Evolutionary conservation across 1,140 invertebrate species (phyloP).

Genomic region (Choristoneura fumiferana): DNA sequence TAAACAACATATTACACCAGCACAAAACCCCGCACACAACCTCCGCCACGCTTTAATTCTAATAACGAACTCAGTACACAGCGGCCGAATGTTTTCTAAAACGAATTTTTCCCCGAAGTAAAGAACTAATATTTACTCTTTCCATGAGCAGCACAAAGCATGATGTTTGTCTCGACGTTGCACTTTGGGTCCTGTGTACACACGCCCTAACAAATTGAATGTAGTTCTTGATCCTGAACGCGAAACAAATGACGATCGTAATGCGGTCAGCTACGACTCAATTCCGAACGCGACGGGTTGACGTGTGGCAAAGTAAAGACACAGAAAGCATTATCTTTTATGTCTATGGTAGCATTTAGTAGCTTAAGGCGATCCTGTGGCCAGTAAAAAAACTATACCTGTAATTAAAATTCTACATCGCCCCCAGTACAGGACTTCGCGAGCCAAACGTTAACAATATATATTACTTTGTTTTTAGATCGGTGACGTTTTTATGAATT

Average conservation of each 20-base stretch:
- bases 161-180: slow-evolving; percentile 69
- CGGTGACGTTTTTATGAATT: slow-evolving; percentile 43
- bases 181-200: slow-evolving; percentile 75
- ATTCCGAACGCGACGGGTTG: not conserved
- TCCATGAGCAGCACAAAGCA: slow-evolving; percentile 69
- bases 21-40: slow-evolving; percentile 42
- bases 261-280: not conserved
- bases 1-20: slow-evolving; percentile 50
- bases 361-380: slow-evolving; percentile 62
- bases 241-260: slow-evolving; percentile 41
- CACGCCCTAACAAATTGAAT: slow-evolving; percentile 70
- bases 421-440: slow-evolving; percentile 40
- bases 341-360: slow-evolving; percentile 72
- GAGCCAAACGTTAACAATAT: slow-evolving; percentile 52
- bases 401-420: slow-evolving; percentile 53
- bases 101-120: slow-evolving; percentile 74
- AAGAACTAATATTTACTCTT: slow-evolving; percentile 69
- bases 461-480: slow-evolving; percentile 62
- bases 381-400: slow-evolving; percentile 49
- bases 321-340: slow-evolving; percentile 65
- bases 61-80: slow-evolving; percentile 73
- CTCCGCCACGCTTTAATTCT: slow-evolving; percentile 53
- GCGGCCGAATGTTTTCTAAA: slow-evolving; percentile 54
- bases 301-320: slow-evolving; percentile 43
- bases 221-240: slow-evolving; percentile 29